These are phyloP conservation scores for Cantharis nigra DNA, from an alignment of 2,888 invertebrate species.

Conservation along the genomic window DNA sequence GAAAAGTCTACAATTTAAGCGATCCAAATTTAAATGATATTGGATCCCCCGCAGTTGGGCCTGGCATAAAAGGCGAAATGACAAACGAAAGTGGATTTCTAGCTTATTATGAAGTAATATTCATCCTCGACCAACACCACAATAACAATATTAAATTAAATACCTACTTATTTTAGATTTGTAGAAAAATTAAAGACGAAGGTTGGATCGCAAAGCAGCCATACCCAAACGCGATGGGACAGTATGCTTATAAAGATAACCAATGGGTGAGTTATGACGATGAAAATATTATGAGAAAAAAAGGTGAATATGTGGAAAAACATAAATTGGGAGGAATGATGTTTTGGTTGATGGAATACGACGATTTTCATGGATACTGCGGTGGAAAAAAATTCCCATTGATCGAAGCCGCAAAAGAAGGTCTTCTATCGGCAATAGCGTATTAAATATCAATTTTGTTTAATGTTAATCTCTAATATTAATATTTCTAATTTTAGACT, in stretches of 20 bases:
- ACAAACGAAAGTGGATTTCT: neutral
- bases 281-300: conserved; percentile 76
- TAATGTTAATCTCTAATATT: too few relatives aligned
- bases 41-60: neutral
- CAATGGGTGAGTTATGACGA: conserved; percentile 96
- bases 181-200: neutral
- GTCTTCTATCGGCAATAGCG: too few relatives aligned
- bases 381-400: conserved; percentile 81
- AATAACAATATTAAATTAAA: neutral
- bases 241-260: conserved; percentile 79
- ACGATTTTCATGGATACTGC: conserved; percentile 82
- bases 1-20: neutral
- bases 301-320: conserved; percentile 78
- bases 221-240: conserved; percentile 74
- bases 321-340: conserved; percentile 84
- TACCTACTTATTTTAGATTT: neutral
- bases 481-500: too few relatives aligned
- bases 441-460: too few relatives aligned
- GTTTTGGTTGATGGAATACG: conserved; percentile 88
- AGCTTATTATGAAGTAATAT: neutral
- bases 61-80: neutral
- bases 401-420: conserved; percentile 71
- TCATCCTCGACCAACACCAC: neutral
- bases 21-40: neutral
- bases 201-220: neutral